These are phyloP conservation scores for Trichechus manatus DNA, from an alignment of 2,113 vertebrate genomes.

Conservation along the genomic window DNA sequence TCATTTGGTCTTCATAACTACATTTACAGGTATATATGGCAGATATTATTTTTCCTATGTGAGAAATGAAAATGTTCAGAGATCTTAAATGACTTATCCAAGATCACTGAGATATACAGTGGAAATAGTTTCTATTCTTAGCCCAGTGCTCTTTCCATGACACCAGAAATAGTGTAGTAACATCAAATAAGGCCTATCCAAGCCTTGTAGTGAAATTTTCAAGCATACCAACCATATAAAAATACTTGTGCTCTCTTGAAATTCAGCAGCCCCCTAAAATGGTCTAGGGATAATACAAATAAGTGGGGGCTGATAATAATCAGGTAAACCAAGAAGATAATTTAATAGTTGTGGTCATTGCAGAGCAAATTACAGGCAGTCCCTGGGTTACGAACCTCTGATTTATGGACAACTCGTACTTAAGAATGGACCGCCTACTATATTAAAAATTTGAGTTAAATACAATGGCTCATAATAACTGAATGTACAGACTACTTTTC, in stretches of 20 bases:
- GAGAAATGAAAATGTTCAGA: neutral
- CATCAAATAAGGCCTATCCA: conserved; percentile 25
- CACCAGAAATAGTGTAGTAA: neutral
- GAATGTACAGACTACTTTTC: too few relatives aligned
- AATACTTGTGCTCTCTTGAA: neutral
- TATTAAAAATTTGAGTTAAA: too few relatives aligned
- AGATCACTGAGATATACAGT: neutral
- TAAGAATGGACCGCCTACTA: too few relatives aligned
- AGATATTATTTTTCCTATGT: neutral
- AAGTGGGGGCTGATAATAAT: neutral
- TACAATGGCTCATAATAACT: too few relatives aligned
- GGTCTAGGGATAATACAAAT: neutral
- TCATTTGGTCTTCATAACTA: neutral
- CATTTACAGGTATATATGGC: neutral
- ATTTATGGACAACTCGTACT: too few relatives aligned
- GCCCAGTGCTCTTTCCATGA: neutral
- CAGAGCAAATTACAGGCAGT: neutral
- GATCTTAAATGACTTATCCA: conserved; percentile 4
- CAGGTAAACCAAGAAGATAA: neutral
- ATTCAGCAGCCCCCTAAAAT: neutral
- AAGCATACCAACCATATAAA: neutral
- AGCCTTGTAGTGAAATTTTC: neutral
- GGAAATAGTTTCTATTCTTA: conserved; percentile 34
- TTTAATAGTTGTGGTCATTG: neutral
- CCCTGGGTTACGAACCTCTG: too few relatives aligned